Base-by-base conservation (phyloP, 2,113 vertebrate genomes). In the Lophochroa leadbeateri region DNA sequence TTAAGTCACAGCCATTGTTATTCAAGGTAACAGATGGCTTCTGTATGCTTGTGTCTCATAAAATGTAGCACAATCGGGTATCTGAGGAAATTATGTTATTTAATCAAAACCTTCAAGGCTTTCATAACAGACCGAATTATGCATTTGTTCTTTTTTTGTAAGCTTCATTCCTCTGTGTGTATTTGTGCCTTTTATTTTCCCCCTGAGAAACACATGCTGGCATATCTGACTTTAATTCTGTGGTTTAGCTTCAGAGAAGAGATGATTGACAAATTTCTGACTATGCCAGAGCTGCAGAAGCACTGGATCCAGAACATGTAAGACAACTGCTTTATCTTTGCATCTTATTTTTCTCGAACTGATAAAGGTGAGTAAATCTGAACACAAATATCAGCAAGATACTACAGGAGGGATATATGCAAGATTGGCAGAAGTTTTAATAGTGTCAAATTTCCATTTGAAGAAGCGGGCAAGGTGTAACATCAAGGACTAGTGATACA, bases 171-270 rank as follows among this genome's bases (percentile, higher is more conserved):
- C n/a, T 72, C 11, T 52, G 28, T 43, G 29, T 47, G 13, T 74
- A 41, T 61, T 52, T 55, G 13, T 61, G 31, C 4, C 24, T 31
- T 24, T 47, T 57, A 57, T 63, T 24, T 44, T 3, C 33, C 33
- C 21, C 17, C 41, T 46, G 63, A 53, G 44, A 63, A 57, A 39
- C 27, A n/a, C 1, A 1, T 33, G 28, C 24, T 82, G 61, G 28
- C 17, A 20, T 49, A 43, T 25, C 37, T 94, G 55, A 46, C 68
- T 84, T 86, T 37, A 52, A 70, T 93, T 95, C 60, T 89, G 67
- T 79, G 19, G 82, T 95, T 83, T 52, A 95, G 88, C 64, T 96
- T 96, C 88, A 91, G 96, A 94, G 90, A 96, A 91, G 94, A 95
- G 92, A 39, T 39, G 39, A 92, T 82, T 79, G 96, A 91, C 44